Percentiles rank a stretch among this genome's conserved stretches.
Evolutionary conservation across 2,113 vertebrate genomes (phyloP).

Genomic region (Phylloscopus trochilus): DNA sequence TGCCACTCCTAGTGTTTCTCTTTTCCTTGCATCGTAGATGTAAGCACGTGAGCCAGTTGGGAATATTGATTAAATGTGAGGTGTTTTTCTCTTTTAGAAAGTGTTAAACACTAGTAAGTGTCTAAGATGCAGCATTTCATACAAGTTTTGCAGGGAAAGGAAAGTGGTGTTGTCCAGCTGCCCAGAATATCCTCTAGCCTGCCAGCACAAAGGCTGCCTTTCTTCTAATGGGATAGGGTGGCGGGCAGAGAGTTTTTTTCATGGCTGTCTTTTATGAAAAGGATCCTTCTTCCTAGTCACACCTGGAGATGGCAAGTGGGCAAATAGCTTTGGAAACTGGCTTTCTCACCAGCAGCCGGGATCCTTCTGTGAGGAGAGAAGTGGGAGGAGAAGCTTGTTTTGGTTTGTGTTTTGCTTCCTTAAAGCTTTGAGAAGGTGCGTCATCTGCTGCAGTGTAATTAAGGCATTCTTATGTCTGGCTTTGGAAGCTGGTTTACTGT

Average conservation of each 20-base stretch:
- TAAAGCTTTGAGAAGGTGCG: not conserved
- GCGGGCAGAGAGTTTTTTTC: not conserved
- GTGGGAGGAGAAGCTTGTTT: not conserved
- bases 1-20: not conserved
- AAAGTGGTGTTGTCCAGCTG: not conserved
- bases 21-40: not conserved
- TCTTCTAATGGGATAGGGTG: not conserved
- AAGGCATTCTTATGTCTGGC: not conserved
- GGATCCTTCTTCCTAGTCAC: not conserved
- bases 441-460: not conserved
- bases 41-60: not conserved
- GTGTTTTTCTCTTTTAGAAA: not conserved
- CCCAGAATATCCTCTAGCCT: slow-evolving; percentile 1
- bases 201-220: not conserved
- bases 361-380: not conserved
- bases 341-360: not conserved
- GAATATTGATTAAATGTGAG: not conserved
- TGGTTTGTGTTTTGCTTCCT: not conserved
- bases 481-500: not conserved
- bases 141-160: not conserved
- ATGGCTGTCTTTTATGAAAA: not conserved
- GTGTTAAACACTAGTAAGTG: not conserved
- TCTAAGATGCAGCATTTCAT: not conserved
- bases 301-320: not conserved
- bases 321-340: not conserved